A percentile compares a stretch with the other conserved stretches of the same genome.
These are phyloP conservation scores for Turnix velox DNA, from an alignment of 2,113 vertebrate genomes.

Conservation along the genomic window DNA sequence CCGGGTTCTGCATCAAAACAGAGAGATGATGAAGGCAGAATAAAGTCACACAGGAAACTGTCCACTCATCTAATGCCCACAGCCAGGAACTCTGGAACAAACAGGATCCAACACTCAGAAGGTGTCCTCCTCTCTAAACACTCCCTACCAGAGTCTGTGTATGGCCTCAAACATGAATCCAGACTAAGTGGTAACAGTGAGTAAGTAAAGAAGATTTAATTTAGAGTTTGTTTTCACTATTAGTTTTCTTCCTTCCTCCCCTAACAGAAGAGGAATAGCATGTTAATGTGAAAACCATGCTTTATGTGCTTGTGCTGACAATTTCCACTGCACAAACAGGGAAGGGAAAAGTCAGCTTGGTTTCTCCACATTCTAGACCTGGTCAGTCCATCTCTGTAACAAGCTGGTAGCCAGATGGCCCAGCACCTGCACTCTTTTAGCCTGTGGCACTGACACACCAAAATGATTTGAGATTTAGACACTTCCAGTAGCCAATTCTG, in stretches of 20 bases:
- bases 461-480: neutral
- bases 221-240: neutral
- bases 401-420: neutral
- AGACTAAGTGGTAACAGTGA: neutral
- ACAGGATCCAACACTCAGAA: neutral
- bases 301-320: neutral
- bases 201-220: neutral
- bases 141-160: neutral
- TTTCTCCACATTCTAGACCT: neutral
- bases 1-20: conserved; percentile 77
- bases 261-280: neutral
- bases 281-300: accelerated
- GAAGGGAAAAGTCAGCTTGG: neutral
- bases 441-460: neutral
- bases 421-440: neutral
- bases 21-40: neutral
- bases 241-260: neutral
- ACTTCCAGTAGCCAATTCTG: neutral
- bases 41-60: neutral
- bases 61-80: neutral
- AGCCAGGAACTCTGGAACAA: neutral
- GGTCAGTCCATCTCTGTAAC: neutral
- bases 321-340: neutral
- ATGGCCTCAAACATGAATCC: neutral
- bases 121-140: neutral